phyloP scores from a whole-genome alignment of 2,888 invertebrate species.

The Blastobasis adustella region DNA sequence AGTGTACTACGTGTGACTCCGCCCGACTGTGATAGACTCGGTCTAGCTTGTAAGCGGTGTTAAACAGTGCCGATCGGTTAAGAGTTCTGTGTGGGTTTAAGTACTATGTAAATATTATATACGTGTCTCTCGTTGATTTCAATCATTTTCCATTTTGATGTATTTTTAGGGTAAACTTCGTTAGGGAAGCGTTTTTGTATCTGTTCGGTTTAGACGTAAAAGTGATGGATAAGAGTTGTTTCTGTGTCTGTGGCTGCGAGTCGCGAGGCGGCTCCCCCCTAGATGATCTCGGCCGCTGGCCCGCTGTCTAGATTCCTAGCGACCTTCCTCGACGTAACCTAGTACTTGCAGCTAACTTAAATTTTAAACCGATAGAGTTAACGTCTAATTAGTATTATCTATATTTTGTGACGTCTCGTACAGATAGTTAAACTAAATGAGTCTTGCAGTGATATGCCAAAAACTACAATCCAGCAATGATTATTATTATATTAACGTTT shows the following conservation, averaged over 20 bases:
- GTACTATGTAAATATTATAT: slow-evolving; percentile 51
- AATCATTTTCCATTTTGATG: slow-evolving; percentile 67
- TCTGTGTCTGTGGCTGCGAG: slow-evolving; percentile 40
- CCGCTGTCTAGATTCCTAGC: too few relatives aligned
- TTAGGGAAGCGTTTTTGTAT: slow-evolving; percentile 63
- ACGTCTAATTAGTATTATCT: slow-evolving; percentile 16
- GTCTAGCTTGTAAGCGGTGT: slow-evolving; percentile 53
- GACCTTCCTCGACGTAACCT: neutral
- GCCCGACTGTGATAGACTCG: slow-evolving; percentile 63
- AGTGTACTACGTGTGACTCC: slow-evolving; percentile 49
- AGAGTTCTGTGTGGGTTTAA: slow-evolving; percentile 54
- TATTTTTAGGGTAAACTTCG: slow-evolving; percentile 59
- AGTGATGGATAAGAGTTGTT: slow-evolving; percentile 52
- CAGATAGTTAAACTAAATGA: slow-evolving; percentile 34
- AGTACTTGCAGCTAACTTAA: slow-evolving; percentile 3
- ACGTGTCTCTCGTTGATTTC: slow-evolving; percentile 43
- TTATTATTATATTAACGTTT: slow-evolving; percentile 63
- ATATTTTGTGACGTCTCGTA: slow-evolving; percentile 52
- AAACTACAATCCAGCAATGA: slow-evolving; percentile 66
- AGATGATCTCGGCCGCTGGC: slow-evolving; percentile 12
- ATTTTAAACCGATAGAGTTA: slow-evolving; percentile 1
- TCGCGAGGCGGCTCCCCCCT: slow-evolving; percentile 2
- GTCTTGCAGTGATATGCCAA: slow-evolving; percentile 73
- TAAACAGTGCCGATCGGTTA: slow-evolving; percentile 38
- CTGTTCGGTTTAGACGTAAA: slow-evolving; percentile 50